These are phyloP conservation scores for Tapirus indicus DNA, from an alignment of 2,797 vertebrate species.

Conservation along the genomic window DNA sequence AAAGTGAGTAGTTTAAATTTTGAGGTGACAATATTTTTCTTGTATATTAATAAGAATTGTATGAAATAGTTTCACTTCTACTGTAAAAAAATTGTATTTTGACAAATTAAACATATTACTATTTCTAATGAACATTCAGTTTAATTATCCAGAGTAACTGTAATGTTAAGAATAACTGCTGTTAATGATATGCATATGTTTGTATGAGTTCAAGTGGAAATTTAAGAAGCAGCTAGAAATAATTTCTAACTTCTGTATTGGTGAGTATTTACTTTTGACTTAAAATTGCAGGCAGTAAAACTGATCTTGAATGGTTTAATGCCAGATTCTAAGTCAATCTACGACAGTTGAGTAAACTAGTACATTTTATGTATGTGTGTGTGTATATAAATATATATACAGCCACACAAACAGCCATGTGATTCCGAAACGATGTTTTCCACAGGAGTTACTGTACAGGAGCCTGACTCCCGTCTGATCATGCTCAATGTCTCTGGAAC, in stretches of 20 bases:
- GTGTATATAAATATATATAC: too few relatives aligned
- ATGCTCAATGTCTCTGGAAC: neutral
- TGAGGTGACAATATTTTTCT: neutral
- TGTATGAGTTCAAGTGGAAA: neutral
- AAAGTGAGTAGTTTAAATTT: neutral
- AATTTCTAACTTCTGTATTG: neutral
- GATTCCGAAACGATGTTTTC: neutral
- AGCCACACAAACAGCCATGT: neutral
- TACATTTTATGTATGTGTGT: neutral
- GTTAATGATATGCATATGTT: neutral
- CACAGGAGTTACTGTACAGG: neutral
- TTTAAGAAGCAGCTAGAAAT: neutral
- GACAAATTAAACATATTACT: neutral
- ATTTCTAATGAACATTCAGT: neutral
- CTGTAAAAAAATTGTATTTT: slow-evolving; percentile 13
- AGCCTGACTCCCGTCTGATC: neutral
- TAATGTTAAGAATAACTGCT: neutral
- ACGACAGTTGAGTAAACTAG: neutral
- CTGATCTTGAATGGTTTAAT: neutral
- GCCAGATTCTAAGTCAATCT: neutral
- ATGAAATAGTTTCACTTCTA: slow-evolving; percentile 11
- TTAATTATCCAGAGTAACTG: neutral
- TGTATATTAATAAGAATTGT: neutral
- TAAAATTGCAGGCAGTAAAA: neutral
- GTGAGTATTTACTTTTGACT: neutral